Evolutionary conservation across 2,797 vertebrate genomes (phyloP).

Genomic region (Myotis myotis): DNA sequence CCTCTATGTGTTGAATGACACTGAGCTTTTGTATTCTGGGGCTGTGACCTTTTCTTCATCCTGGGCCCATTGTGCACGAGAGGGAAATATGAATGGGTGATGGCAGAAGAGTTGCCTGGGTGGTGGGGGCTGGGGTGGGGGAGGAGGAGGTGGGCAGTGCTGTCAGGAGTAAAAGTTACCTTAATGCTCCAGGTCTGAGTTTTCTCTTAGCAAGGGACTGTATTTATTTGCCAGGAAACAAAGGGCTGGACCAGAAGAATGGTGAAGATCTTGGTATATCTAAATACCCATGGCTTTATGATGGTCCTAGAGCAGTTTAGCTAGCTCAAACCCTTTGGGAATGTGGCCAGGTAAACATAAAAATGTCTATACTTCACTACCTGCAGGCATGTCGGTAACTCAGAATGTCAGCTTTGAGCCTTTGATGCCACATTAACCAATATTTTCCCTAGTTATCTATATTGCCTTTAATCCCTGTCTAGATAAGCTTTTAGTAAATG

Average conservation of each 20-base stretch:
- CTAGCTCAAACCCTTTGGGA: neutral
- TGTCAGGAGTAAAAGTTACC: neutral
- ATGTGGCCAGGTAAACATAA: neutral
- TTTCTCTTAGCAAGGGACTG: neutral
- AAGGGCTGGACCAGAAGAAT: neutral
- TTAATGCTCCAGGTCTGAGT: neutral
- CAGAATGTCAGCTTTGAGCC: neutral
- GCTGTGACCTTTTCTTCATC: neutral
- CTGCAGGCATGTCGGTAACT: neutral
- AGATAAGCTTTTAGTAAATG: neutral
- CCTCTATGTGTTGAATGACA: neutral
- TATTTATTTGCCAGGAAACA: neutral
- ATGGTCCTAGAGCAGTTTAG: neutral
- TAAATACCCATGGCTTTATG: neutral
- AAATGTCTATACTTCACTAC: neutral
- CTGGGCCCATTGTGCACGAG: neutral
- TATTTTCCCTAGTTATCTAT: neutral
- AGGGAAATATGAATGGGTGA: neutral
- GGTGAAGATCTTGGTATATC: neutral
- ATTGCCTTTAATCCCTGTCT: neutral
- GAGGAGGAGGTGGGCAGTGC: neutral
- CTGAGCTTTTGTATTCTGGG: neutral
- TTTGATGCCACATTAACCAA: neutral
- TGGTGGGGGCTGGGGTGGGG: neutral
- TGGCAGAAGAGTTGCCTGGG: neutral